Percentiles rank a stretch among this genome's conserved stretches.
Evolutionary conservation across 2,797 vertebrate genomes (phyloP).

Genomic region (Parambassis ranga): DNA sequence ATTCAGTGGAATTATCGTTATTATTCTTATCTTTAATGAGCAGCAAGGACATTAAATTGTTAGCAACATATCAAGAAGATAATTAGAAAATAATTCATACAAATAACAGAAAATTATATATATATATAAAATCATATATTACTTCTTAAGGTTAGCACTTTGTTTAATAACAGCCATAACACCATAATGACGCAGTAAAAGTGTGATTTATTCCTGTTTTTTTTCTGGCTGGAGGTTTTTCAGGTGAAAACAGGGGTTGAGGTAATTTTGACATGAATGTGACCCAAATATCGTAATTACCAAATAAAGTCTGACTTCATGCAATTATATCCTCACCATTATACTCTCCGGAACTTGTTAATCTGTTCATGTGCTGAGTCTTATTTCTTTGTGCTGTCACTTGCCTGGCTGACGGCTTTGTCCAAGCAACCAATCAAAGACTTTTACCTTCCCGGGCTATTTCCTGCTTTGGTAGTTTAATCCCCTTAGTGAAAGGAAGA

Average conservation of each 20-base stretch:
- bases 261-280: neutral
- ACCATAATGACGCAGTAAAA: neutral
- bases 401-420: constrained; percentile 22
- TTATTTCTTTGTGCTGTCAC: constrained; percentile 16
- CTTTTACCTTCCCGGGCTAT: constrained; percentile 11
- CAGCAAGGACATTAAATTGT: too few species aligned
- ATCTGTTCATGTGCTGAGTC: neutral
- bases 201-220: too few species aligned
- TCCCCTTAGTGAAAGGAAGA: constrained; percentile 2
- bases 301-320: neutral
- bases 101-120: too few species aligned
- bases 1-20: neutral
- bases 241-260: too few species aligned
- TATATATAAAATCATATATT: too few species aligned
- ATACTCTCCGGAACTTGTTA: too few species aligned
- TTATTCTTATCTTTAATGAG: neutral
- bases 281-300: neutral
- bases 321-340: neutral
- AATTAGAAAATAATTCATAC: too few species aligned
- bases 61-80: neutral
- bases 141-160: too few species aligned
- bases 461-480: constrained; percentile 28
- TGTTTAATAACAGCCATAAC: neutral
- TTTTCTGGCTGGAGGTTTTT: too few species aligned
- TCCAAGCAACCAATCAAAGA: constrained; percentile 25